phyloP scores from a whole-genome alignment of 1,140 invertebrate genomes.

The Euglossa dilemma region DNA sequence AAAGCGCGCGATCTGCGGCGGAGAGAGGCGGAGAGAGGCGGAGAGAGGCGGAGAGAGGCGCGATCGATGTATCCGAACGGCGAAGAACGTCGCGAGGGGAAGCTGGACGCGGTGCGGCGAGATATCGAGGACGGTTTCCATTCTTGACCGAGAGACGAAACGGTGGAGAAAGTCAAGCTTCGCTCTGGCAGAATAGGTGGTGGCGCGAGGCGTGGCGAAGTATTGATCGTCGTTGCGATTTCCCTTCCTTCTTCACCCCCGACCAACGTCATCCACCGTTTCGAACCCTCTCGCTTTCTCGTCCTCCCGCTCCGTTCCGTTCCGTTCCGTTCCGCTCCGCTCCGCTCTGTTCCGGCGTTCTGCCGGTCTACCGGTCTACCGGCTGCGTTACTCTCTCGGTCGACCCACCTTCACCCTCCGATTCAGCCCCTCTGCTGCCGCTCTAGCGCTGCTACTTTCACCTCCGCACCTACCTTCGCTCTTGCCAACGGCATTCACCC shows the following conservation, averaged over 20 bases:
- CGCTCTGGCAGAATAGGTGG: conserved; percentile 71
- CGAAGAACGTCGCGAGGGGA: not conserved
- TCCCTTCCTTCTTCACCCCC: conserved; percentile 71
- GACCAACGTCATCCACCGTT: conserved; percentile 76
- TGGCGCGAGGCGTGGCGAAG: conserved; percentile 79
- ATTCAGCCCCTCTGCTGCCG: conserved; percentile 21
- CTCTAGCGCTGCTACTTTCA: conserved; percentile 51
- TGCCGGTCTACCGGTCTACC: conserved; percentile 23
- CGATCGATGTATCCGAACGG: not conserved
- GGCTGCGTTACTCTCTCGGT: conserved; percentile 11
- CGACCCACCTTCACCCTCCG: conserved; percentile 50
- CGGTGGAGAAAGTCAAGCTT: conserved; percentile 72
- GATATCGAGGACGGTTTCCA: conserved; percentile 13
- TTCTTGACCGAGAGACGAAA: conserved; percentile 45
- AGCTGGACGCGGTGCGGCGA: not conserved
- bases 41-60: no score
- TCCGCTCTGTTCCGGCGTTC: conserved; percentile 4
- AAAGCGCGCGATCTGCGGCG: no score
- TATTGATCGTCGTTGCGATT: conserved; percentile 79
- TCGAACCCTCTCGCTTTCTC: conserved; percentile 68
- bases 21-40: no score
- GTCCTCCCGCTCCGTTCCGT: conserved; percentile 14
- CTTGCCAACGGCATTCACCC: conserved; percentile 54
- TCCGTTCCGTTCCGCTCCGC: conserved; percentile 10
- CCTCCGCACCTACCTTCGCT: conserved; percentile 47